Base-by-base conservation (phyloP, 2,797 vertebrate species). In the Huso huso region DNA sequence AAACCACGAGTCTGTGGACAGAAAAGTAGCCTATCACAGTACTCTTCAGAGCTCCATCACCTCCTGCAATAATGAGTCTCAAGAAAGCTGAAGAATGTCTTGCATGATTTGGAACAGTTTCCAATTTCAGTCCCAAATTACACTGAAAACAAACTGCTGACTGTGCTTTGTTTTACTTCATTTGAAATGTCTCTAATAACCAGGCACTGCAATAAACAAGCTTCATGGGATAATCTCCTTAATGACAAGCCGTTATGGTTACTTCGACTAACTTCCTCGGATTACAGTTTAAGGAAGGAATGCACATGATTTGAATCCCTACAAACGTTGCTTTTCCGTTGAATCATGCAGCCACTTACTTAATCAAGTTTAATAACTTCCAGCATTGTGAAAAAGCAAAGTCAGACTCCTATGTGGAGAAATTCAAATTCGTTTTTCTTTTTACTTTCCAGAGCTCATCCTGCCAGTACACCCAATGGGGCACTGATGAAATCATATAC, bases 181-280 rank as follows among this genome's bases (percentile, higher is more conserved):
- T 37, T 66, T 51, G 51, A 51, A 66, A 8, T 8, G 15, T 57
- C 55, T 62, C 62, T 62, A 64, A 51, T 67, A 50, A 37, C 58
- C 51, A 57, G 37, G 5, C 37, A 37, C 3, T 37, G 37, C 37
- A 37, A 37, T 37, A 37, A 37, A 37, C 37, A 37, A 58, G 55
- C 49, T 59, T 53, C 13, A 57, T 52, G 60, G 11, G 8, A 61
- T 48, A 51, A 13, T 62, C 55, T 51, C 18, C 55, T 58, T 58
- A 49, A 61, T 15, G 69, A 51, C 6, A 49, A 49, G 61, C 61
- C 62, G 53, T 64, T 69, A 15, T 65, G 58, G 65, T 69, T 63
- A 60, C 66, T 37, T 51, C 37, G 5, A 62, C 70, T 10, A 15
- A 61, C 48, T 23, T 48, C 6, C 49, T 68, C 49, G 12, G 15